These are phyloP conservation scores for Saturnia japonica DNA, from an alignment of 2,888 invertebrate species.

Conservation along the genomic window DNA sequence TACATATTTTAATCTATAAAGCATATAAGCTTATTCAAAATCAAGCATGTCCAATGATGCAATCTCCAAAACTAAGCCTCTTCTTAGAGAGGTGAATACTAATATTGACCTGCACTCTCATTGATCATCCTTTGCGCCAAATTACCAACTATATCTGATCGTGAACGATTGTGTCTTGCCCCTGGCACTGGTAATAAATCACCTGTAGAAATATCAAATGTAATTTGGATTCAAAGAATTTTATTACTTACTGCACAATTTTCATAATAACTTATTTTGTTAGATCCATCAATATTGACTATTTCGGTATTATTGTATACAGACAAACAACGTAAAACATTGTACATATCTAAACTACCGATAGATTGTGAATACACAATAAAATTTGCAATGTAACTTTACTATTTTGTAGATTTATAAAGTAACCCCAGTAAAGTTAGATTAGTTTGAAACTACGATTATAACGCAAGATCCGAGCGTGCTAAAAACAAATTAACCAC, in stretches of 20 bases:
- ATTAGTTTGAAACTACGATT: no score
- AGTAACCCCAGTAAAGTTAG: no score
- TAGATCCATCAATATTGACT: background rate
- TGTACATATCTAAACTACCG: no score
- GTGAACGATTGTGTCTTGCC: slow-evolving; percentile 67
- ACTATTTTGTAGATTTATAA: no score
- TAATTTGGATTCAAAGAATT: background rate
- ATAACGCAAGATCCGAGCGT: no score
- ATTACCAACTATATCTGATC: slow-evolving; percentile 75
- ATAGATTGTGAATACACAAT: no score
- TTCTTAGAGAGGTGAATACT: background rate
- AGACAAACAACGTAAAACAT: no score
- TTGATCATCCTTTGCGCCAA: slow-evolving; percentile 68
- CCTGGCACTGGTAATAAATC: slow-evolving; percentile 63
- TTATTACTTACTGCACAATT: background rate
- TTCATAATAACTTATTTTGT: background rate
- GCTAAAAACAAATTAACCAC: no score
- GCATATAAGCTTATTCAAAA: background rate
- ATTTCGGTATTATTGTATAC: background rate
- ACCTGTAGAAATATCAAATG: slow-evolving; percentile 47
- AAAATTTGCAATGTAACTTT: no score
- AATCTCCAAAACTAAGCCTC: background rate
- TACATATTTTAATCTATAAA: background rate
- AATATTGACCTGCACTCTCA: slow-evolving; percentile 63
- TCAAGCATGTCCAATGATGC: background rate